Conservation (phyloP, 2,113 vertebrate genomes). For the Zosterops hypoxanthus region DNA sequence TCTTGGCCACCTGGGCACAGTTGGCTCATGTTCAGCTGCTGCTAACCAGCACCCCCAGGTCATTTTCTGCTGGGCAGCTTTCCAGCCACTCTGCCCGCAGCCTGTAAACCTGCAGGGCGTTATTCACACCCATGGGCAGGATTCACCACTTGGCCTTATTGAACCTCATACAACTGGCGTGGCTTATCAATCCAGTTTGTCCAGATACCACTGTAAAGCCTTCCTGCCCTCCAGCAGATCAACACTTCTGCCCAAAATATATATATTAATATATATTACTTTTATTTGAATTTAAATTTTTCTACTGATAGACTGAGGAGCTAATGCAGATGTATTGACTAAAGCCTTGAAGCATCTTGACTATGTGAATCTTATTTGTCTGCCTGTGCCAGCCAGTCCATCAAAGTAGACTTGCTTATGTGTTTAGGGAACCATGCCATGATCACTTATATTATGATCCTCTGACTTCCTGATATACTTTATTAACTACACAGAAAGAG, state of each 20-base stretch:
- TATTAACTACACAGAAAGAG: background rate
- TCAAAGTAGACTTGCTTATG: background rate
- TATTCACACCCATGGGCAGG: background rate
- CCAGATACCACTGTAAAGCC: background rate
- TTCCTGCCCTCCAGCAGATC: background rate
- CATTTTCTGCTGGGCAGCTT: background rate
- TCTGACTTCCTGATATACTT: background rate
- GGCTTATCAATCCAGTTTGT: background rate
- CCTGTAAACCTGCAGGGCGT: rapidly evolving
- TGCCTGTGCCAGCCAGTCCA: background rate
- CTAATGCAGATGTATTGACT: background rate
- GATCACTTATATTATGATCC: background rate
- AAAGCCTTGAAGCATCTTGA: background rate
- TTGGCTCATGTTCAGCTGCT: background rate
- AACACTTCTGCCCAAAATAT: background rate
- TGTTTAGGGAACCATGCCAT: background rate
- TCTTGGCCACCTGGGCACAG: background rate
- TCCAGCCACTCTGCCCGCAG: background rate
- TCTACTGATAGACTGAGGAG: background rate
- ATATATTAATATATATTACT: background rate
- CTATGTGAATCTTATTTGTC: background rate
- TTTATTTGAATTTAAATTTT: background rate
- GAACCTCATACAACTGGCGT: background rate
- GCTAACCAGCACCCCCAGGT: rapidly evolving
- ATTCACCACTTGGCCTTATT: background rate